phyloP scores from a whole-genome alignment of 2,797 vertebrate genomes.

The Pteronotus mesoamericanus region DNA sequence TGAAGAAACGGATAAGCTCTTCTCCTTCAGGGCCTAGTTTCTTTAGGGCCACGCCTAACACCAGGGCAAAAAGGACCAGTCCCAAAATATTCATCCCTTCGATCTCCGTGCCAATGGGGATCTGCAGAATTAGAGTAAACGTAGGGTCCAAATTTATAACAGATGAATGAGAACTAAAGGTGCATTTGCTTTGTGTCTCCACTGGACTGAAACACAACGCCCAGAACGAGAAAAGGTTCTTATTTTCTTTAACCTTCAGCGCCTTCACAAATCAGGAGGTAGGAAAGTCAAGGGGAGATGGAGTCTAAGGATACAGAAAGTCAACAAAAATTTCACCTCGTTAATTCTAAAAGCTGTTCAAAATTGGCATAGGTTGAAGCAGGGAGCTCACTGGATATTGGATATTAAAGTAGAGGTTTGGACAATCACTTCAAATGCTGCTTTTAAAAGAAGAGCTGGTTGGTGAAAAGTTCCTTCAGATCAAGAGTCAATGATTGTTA shows the following conservation, averaged over 20 bases:
- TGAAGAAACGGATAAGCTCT: slow-evolving; percentile 97
- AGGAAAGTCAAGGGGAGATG: not conserved
- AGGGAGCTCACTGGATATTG: not conserved
- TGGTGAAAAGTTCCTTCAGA: not conserved
- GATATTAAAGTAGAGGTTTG: not conserved
- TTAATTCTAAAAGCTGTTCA: not conserved
- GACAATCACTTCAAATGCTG: not conserved
- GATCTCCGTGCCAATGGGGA: slow-evolving; percentile 89
- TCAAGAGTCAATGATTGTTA: not conserved
- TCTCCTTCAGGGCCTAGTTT: slow-evolving; percentile 95
- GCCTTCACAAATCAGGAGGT: not conserved
- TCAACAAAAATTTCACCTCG: not conserved
- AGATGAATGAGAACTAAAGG: not conserved
- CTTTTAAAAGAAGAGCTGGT: not conserved
- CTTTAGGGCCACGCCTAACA: slow-evolving; percentile 95
- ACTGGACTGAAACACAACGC: not conserved
- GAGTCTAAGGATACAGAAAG: not conserved
- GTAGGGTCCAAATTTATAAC: not conserved
- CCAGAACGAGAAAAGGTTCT: not conserved
- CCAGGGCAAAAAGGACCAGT: slow-evolving; percentile 94
- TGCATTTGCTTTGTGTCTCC: not conserved
- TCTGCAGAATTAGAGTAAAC: slow-evolving; percentile 79
- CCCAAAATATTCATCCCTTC: slow-evolving; percentile 99
- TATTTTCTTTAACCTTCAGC: not conserved
- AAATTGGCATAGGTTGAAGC: not conserved